These are phyloP conservation scores for Ptilodon capucinus DNA, from an alignment of 2,888 invertebrate genomes.

Conservation along the genomic window DNA sequence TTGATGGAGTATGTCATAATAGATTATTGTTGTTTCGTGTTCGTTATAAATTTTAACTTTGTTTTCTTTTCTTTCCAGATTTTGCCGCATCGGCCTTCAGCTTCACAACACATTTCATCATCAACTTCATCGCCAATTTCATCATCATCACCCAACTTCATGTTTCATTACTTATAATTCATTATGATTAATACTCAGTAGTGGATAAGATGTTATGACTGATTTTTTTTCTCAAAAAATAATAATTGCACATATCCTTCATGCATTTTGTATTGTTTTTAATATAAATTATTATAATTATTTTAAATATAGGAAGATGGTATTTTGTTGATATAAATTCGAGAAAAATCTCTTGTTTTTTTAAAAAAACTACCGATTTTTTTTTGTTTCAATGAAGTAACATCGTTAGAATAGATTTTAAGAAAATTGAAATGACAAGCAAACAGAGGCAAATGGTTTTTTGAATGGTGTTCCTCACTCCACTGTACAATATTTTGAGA, in stretches of 20 bases:
- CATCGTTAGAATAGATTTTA: slow-evolving; percentile 44
- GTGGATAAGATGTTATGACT: slow-evolving; percentile 62
- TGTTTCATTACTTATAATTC: slow-evolving; percentile 28
- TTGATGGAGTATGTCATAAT: too few relatives aligned
- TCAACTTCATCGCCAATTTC: slow-evolving; percentile 15
- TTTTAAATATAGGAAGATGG: slow-evolving; percentile 33
- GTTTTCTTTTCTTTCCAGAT: slow-evolving; percentile 62
- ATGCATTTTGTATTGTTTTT: slow-evolving; percentile 74
- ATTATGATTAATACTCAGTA: slow-evolving; percentile 70
- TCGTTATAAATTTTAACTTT: neutral
- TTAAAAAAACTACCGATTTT: neutral
- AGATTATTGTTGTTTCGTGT: too few relatives aligned
- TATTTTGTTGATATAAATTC: slow-evolving; percentile 39
- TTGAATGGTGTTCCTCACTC: slow-evolving; percentile 70
- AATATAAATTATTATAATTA: slow-evolving; percentile 60
- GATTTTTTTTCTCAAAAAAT: slow-evolving; percentile 52
- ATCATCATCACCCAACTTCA: slow-evolving; percentile 21
- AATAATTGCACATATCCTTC: slow-evolving; percentile 60
- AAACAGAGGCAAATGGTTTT: slow-evolving; percentile 75
- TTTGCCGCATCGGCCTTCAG: slow-evolving; percentile 40
- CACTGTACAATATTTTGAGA: slow-evolving; percentile 70
- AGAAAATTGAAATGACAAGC: slow-evolving; percentile 69
- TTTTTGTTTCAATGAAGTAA: slow-evolving; percentile 41
- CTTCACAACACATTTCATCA: slow-evolving; percentile 49
- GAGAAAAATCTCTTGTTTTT: neutral